Evolutionary conservation across 2,113 vertebrate genomes (phyloP).

Genomic region (Sphaerodactylus townsendi): DNA sequence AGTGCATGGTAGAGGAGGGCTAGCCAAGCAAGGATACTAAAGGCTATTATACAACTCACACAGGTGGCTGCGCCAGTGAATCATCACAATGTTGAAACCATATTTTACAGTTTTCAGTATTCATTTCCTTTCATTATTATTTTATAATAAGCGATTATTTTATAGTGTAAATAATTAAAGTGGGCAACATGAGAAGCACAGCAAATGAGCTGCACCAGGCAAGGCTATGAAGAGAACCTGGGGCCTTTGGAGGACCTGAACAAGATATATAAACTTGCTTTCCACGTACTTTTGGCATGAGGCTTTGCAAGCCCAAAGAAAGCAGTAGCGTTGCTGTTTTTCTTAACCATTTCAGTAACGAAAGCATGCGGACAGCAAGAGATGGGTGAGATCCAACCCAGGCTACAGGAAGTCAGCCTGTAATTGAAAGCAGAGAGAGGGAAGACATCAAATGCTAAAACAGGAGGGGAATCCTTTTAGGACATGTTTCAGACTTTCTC

Average conservation of each 20-base stretch:
- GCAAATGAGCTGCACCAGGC: slow-evolving; percentile 22
- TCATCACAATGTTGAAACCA: not conserved
- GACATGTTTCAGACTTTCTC: slow-evolving; percentile 1
- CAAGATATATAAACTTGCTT: not conserved
- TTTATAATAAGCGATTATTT: slow-evolving; percentile 32
- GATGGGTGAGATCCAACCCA: not conserved
- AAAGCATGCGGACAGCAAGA: not conserved
- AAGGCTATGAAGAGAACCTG: not conserved
- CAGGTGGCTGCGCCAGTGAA: not conserved
- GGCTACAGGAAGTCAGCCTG: not conserved
- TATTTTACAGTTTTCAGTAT: not conserved
- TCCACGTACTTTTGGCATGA: not conserved
- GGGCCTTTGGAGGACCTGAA: not conserved
- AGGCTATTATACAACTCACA: not conserved
- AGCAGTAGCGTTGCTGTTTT: not conserved
- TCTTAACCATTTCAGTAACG: not conserved
- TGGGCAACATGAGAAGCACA: slow-evolving; percentile 25
- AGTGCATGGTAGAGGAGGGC: not conserved
- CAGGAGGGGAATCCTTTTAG: slow-evolving; percentile 10
- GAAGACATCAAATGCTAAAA: slow-evolving; percentile 46
- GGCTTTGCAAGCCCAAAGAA: slow-evolving; percentile 1
- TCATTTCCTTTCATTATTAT: slow-evolving; percentile 27
- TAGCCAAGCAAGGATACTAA: not conserved
- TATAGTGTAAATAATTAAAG: slow-evolving; percentile 36
- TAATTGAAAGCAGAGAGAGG: not conserved